Base-by-base conservation (phyloP, 2,888 invertebrate genomes). In the Leptura quadrifasciata region DNA sequence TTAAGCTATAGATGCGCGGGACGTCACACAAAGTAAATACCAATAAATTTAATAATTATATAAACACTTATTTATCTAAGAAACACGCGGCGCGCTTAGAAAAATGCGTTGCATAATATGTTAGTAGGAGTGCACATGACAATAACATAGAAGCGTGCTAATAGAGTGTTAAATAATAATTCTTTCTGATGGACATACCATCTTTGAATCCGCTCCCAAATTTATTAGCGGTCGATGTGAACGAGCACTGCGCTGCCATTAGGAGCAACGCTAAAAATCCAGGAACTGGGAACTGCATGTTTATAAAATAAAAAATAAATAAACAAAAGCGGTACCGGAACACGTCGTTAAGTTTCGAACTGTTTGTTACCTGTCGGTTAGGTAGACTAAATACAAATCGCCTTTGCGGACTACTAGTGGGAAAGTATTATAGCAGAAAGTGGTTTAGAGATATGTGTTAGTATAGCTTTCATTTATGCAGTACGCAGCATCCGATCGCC, bases 391-490 rank as follows among this genome's bases (percentile, higher is more conserved):
- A 71, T 74, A 68, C 70, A 71, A 58, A 60, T 68, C 61, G 64
- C 64, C 55, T 74, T 54, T 24, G 20, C 65, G 60, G 55, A 47
- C 20, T 57, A 24, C 35, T 73, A 77, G 80, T 79, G 79, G 79
- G 82, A 82, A 82, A 78, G 79, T 79, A 74, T 47, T 74, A 65
- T 76, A 76, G 39, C 68, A 65, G 76, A 76, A 74, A 74, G 74
- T 77, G 68, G 76, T 74, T 71, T 63, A 57, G 60, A 76, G 67
- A 80, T 76, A 81, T 68, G 68, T 68, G 68, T 55, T 55, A 54
- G 68, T n/a, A 77, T 71, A 75, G 79, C 79, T 80, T 80, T 80
- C 80, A 76, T 80, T 80, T 79, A 47, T 73, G 57, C 60, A 52
- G 67, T 60, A 47, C 52, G 63, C 71, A 39, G 72, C 54, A 54